Evolutionary conservation across 2,888 invertebrate species (phyloP), one percentile per base, ranked within the genome.

Genomic region (Drosophila koepferae): DNA sequence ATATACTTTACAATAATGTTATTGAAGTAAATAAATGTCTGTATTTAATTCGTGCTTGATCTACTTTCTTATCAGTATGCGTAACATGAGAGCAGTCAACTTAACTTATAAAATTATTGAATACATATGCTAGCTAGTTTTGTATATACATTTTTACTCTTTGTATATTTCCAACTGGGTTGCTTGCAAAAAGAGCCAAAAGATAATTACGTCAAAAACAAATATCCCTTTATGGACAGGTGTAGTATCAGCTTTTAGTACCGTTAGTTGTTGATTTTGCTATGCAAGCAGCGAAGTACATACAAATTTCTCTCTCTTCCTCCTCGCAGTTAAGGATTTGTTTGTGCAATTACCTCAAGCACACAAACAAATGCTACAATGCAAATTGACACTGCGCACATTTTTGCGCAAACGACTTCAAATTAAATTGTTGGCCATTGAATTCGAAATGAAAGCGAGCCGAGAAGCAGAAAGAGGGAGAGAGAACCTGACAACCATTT

Each of bases 361-460:
- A 76, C 34, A 53, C 56, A 82, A 58, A 59, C 40, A 56, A 65
- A 69, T 41, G 54, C 46, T 14, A 34, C 36, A 64, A 59, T 60
- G 62, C 62, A 58, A 43, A 51, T 48, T 55, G 53, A 43, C 59
- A 63, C 58, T 51, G 48, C 59, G 69, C 53, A 74, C 64, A 69
- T 64, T 71, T 74, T 72, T 74, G 77, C 74, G 80, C 77, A 83
- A 86, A 83, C 63, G 72, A 80, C 78, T 71, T 80, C 83, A 86
- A 84, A 83, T 84, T 84, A 83, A 83, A 79, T 81, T 86, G 86
- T 81, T 62, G 59, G 49, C 68, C 80, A 82, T 83, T 85, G 79
- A 82, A 74, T 79, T 67, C 64, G n/a, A 53, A 81, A 82, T 81
- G 82, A 73, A 70, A 77, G 70, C 59, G 66, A 58, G 65, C 43